These are phyloP conservation scores for Sylvia borin DNA, from an alignment of 2,797 vertebrate species.

Conservation along the genomic window DNA sequence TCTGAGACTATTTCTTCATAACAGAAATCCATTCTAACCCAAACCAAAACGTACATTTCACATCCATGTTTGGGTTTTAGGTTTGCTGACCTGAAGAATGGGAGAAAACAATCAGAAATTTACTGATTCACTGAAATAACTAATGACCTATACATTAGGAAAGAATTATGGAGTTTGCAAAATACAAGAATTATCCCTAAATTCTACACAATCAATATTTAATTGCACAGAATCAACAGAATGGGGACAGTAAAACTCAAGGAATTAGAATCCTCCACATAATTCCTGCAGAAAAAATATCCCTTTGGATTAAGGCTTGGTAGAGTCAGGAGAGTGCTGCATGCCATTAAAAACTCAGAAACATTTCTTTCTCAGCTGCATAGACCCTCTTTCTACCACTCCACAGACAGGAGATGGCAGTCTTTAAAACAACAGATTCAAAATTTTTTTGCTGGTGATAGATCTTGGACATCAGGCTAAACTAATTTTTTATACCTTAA, in stretches of 20 bases:
- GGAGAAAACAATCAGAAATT: not conserved
- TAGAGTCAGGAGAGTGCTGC: not conserved
- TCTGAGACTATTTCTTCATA: not conserved
- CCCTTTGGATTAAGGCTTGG: not conserved
- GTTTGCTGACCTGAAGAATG: not conserved
- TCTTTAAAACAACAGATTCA: not conserved
- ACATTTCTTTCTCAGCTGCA: not conserved
- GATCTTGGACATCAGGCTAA: not conserved
- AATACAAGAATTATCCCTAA: not conserved
- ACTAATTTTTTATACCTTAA: not conserved
- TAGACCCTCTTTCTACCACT: not conserved
- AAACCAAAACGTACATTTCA: not conserved
- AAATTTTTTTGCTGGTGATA: not conserved
- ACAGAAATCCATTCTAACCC: not conserved
- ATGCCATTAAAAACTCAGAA: not conserved
- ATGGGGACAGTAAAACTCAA: not conserved
- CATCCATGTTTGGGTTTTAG: not conserved
- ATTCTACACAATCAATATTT: not conserved
- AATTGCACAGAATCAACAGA: not conserved
- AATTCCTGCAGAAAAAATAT: not conserved
- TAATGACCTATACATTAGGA: not conserved
- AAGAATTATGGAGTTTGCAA: not conserved
- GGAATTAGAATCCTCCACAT: not conserved
- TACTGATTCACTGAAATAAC: not conserved
- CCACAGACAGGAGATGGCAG: not conserved